Evolutionary conservation across 1,140 invertebrate genomes (phyloP), one percentile per base, ranked within the genome.

Genomic region (Littorina saxatilis): DNA sequence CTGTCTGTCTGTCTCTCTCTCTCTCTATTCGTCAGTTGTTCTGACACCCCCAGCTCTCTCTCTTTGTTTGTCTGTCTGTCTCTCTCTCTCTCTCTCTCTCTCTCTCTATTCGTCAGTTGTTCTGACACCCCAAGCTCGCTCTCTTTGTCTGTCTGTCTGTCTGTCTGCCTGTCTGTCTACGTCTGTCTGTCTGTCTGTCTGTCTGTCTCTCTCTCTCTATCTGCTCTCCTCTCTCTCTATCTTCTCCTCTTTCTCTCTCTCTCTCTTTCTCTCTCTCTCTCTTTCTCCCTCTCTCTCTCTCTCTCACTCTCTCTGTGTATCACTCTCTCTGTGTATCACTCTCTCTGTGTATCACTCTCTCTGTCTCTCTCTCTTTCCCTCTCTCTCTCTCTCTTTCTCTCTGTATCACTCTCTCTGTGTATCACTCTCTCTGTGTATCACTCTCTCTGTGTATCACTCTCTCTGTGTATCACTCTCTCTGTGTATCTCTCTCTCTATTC

Each of bases 1-100:
- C 61, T 66, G 5, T 66, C 29, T 32, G 5, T 66, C 61, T 66
- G 5, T 32, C 61, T 66, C 27, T 32, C 61, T 58, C 20, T 23
- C 55, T 58, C 20, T 58, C 55, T 58, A 5, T 58, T n/a, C 27
- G 7, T 58, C 55, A 20, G 9, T 9, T 9, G 61, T 66, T 9
- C n/a, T n/a, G n/a, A n/a, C n/a, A n/a, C n/a, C n/a, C n/a, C n/a
- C n/a, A n/a, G n/a, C n/a, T 66, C 9, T 66, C 9, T 66, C 9
- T 66, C 9, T 66, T n/a, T 70, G 66, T 70, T n/a, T 70, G 66
- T 70, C 27, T 70, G 66, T 70, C 27, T 70, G 66, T 70, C 27
- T 32, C 11, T 40, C 15, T 15, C 5, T 40, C 15, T 32, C 15
- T 70, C 15, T 32, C 27, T 70, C 11, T 32, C 27, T 70, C 27